Percentiles rank a stretch among this genome's conserved stretches.
phyloP scores from a whole-genome alignment of 2,797 vertebrate genomes.

The Brachyalestes nurse region DNA sequence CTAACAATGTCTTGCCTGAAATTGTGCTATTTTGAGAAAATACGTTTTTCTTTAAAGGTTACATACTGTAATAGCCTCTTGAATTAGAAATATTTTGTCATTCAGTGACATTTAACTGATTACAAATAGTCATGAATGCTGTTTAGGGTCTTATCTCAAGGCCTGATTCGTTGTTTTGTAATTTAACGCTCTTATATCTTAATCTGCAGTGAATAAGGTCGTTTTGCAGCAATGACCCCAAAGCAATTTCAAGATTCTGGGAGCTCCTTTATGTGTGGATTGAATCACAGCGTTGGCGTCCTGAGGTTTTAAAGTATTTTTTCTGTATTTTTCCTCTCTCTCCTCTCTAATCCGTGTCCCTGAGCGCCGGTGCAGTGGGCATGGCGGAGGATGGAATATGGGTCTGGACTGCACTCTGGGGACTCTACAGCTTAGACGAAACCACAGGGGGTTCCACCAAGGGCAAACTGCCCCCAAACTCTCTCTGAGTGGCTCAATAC shows the following conservation, averaged over 20 bases:
- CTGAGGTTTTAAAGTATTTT: slow-evolving; percentile 33
- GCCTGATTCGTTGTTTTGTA: neutral
- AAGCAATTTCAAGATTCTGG: slow-evolving; percentile 3
- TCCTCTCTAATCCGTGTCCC: slow-evolving; percentile 54
- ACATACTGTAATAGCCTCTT: too few species aligned
- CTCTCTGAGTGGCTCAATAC: slow-evolving; percentile 1
- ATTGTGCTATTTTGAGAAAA: too few species aligned
- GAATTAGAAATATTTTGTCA: too few species aligned
- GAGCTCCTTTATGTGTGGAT: slow-evolving; percentile 31
- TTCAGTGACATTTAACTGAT: neutral
- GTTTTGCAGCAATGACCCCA: slow-evolving; percentile 3
- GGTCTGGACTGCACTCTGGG: slow-evolving; percentile 38
- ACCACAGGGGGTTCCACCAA: slow-evolving; percentile 49
- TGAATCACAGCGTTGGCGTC: slow-evolving; percentile 23
- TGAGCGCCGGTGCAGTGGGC: slow-evolving; percentile 29
- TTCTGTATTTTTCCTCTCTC: slow-evolving; percentile 25
- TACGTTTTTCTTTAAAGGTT: too few species aligned
- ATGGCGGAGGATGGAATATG: slow-evolving; percentile 34
- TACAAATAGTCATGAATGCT: neutral
- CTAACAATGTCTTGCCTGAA: too few species aligned
- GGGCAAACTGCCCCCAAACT: slow-evolving; percentile 44
- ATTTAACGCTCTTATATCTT: neutral
- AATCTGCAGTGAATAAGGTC: neutral
- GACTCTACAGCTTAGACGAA: slow-evolving; percentile 47
- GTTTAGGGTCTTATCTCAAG: neutral